Evolutionary conservation across 2,888 invertebrate genomes (phyloP).

Genomic region (Dolichopus griseipennis): DNA sequence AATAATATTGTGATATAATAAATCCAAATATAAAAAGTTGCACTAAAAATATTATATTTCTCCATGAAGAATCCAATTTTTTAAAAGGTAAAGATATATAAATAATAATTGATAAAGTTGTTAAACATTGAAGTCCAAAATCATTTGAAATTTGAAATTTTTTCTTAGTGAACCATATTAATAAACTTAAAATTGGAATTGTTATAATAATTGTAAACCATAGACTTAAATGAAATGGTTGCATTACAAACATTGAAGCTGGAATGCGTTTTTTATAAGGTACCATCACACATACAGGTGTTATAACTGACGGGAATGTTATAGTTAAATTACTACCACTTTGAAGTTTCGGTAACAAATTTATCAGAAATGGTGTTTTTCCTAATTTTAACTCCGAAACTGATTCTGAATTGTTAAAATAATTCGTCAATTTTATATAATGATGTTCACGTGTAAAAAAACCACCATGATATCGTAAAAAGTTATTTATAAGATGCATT

Average conservation of each 20-base stretch:
- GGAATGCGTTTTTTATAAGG: constrained; percentile 11
- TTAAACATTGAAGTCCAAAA: constrained; percentile 7
- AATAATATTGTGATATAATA: constrained; percentile 15
- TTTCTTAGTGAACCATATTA: background rate
- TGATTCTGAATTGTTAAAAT: background rate
- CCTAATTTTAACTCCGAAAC: background rate
- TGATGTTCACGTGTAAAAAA: background rate
- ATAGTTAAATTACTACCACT: background rate
- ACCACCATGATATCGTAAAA: background rate
- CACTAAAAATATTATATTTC: constrained; percentile 10
- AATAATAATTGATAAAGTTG: constrained; percentile 10
- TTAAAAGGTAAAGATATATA: constrained; percentile 14
- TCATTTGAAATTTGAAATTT: background rate
- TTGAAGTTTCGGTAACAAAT: background rate
- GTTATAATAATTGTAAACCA: constrained; percentile 12
- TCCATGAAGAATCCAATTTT: background rate
- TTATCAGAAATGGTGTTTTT: background rate
- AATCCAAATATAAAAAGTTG: constrained; percentile 15
- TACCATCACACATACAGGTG: constrained; percentile 13
- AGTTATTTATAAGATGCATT: background rate
- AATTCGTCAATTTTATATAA: background rate
- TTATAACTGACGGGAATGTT: constrained; percentile 7
- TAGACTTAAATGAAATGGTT: constrained; percentile 12
- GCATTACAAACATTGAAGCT: constrained; percentile 10
- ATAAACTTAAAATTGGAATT: background rate